These are phyloP conservation scores for Menura novaehollandiae DNA, from an alignment of 2,113 vertebrate genomes.

Conservation along the genomic window DNA sequence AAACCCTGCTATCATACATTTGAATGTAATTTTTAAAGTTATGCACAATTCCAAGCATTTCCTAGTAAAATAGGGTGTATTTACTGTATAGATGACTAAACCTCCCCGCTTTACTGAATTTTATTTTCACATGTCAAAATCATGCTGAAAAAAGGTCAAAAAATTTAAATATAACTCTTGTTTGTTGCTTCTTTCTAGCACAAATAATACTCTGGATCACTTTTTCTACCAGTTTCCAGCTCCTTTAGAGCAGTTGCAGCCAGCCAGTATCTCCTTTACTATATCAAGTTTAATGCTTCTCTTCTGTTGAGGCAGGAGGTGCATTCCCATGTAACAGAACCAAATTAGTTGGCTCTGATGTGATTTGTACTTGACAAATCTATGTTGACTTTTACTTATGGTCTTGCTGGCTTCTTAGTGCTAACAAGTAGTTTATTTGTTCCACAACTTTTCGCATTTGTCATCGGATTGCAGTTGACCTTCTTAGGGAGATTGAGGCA, in stretches of 20 bases:
- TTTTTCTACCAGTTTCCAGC: background rate
- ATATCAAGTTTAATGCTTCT: background rate
- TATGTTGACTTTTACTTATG: background rate
- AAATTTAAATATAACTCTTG: background rate
- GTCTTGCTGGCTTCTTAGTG: background rate
- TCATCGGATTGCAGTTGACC: background rate
- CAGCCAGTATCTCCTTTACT: background rate
- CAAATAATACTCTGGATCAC: background rate
- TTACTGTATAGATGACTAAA: background rate
- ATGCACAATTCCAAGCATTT: background rate
- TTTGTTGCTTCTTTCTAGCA: background rate
- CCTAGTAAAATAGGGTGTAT: background rate
- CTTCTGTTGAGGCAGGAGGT: background rate
- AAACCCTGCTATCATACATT: background rate
- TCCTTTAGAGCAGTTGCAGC: background rate
- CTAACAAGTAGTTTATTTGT: slow-evolving; percentile 2
- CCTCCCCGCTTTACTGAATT: background rate
- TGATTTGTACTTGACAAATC: background rate
- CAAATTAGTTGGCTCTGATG: background rate
- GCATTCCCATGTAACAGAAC: background rate
- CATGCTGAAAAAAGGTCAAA: background rate
- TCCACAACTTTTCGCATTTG: background rate
- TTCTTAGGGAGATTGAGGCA: background rate
- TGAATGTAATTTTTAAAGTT: background rate
- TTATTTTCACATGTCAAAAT: background rate